These are phyloP conservation scores for Thalassophryne amazonica DNA, from an alignment of 2,797 vertebrate genomes.

Conservation along the genomic window DNA sequence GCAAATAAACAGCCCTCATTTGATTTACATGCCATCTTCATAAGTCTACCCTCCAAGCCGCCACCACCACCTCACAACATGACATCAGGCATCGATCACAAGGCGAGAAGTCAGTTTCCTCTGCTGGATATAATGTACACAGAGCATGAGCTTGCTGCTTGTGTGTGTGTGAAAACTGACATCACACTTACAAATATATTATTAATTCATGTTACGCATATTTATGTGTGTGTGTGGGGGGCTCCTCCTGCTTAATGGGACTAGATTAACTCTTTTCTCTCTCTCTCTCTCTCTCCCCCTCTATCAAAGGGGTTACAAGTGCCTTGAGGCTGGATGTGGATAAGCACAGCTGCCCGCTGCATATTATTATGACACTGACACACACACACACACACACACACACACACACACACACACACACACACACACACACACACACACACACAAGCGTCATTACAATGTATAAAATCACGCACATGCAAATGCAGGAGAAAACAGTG, in stretches of 20 bases:
- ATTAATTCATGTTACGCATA: constrained; percentile 57
- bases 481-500: constrained; percentile 29
- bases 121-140: constrained; percentile 21
- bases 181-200: constrained; percentile 37
- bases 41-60: constrained; percentile 40
- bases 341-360: constrained; percentile 62
- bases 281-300: constrained; percentile 15
- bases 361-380: constrained; percentile 52
- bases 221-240: constrained; percentile 50
- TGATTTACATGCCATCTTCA: constrained; percentile 69
- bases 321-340: constrained; percentile 66
- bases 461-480: constrained; percentile 34
- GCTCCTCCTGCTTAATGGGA: constrained; percentile 62
- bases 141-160: constrained; percentile 10
- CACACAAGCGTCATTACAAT: background rate
- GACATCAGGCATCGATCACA: constrained; percentile 30
- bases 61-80: constrained; percentile 23
- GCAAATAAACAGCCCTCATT: constrained; percentile 60
- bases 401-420: background rate
- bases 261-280: constrained; percentile 40
- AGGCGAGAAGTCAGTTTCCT: constrained; percentile 58
- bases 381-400: constrained; percentile 34
- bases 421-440: background rate
- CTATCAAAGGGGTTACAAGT: constrained; percentile 43
- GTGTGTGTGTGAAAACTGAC: background rate